Evolutionary conservation across 2,797 vertebrate species (phyloP).

Genomic region (Ctenopoma multispine): DNA sequence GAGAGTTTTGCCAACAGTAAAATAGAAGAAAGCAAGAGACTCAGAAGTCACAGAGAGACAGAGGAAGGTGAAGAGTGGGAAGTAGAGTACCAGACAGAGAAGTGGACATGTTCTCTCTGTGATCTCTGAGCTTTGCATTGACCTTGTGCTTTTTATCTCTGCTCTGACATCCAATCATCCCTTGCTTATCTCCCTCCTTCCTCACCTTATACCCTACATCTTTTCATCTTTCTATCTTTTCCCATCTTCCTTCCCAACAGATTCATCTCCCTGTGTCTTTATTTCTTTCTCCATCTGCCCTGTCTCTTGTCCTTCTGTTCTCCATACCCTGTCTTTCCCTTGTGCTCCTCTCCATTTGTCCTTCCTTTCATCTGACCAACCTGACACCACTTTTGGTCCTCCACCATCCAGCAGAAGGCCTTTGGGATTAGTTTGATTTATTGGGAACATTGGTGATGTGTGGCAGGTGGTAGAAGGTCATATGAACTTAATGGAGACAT

Average conservation of each 20-base stretch:
- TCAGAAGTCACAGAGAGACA: slow-evolving; percentile 22
- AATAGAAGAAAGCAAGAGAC: slow-evolving; percentile 36
- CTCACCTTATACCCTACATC: slow-evolving; percentile 43
- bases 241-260: slow-evolving; percentile 34
- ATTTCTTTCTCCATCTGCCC: slow-evolving; percentile 15
- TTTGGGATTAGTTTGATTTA: slow-evolving; percentile 62
- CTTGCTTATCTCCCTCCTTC: slow-evolving; percentile 65
- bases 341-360: background rate
- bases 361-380: slow-evolving; percentile 1
- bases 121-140: slow-evolving; percentile 71
- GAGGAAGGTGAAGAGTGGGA: background rate
- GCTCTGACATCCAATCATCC: slow-evolving; percentile 72
- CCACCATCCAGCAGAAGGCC: slow-evolving; percentile 29
- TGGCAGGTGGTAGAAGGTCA: slow-evolving; percentile 60
- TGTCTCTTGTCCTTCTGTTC: slow-evolving; percentile 12
- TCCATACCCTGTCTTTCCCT: slow-evolving; percentile 3
- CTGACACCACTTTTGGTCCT: background rate
- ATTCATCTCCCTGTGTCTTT: background rate
- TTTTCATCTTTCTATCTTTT: slow-evolving; percentile 54
- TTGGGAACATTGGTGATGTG: slow-evolving; percentile 57
- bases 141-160: slow-evolving; percentile 77
- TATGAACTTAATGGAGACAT: slow-evolving; percentile 48
- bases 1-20: slow-evolving; percentile 25
- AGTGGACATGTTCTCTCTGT: slow-evolving; percentile 66
- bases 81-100: slow-evolving; percentile 36